phyloP scores from a whole-genome alignment of 2,888 invertebrate genomes.

The Rhamphomyia laevipes region DNA sequence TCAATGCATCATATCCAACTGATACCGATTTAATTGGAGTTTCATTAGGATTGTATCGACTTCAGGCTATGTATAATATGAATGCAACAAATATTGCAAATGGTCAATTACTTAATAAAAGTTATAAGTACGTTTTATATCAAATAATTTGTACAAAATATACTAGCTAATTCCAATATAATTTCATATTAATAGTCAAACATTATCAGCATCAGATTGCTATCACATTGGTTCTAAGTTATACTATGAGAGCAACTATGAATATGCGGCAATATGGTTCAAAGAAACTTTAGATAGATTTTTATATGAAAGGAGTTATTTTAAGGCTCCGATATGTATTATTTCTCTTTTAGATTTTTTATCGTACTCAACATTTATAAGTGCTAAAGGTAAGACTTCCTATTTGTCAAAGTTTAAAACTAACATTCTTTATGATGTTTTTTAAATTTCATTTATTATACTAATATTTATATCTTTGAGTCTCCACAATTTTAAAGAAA shows the following conservation, averaged over 20 bases:
- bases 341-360: no score
- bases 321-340: neutral
- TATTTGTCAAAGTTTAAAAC: no score
- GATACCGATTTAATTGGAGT: constrained; percentile 86
- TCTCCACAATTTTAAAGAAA: no score
- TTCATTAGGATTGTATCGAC: constrained; percentile 64
- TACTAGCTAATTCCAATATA: neutral
- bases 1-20: constrained; percentile 41
- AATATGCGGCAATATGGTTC: constrained; percentile 22
- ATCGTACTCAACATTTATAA: no score
- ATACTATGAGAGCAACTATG: constrained; percentile 14
- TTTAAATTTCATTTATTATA: no score
- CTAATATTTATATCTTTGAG: no score
- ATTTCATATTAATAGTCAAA: constrained; percentile 18
- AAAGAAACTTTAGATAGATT: no score
- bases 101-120: constrained; percentile 35
- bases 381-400: no score
- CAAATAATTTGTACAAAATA: neutral
- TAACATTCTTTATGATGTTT: no score
- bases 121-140: constrained; percentile 9
- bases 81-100: constrained; percentile 40
- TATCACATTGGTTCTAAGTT: constrained; percentile 24
- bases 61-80: constrained; percentile 49
- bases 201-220: constrained; percentile 21
- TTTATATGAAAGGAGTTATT: neutral